Evolutionary conservation across 2,888 invertebrate genomes (phyloP).

Genomic region (Rhopalosiphum nymphaeae): DNA sequence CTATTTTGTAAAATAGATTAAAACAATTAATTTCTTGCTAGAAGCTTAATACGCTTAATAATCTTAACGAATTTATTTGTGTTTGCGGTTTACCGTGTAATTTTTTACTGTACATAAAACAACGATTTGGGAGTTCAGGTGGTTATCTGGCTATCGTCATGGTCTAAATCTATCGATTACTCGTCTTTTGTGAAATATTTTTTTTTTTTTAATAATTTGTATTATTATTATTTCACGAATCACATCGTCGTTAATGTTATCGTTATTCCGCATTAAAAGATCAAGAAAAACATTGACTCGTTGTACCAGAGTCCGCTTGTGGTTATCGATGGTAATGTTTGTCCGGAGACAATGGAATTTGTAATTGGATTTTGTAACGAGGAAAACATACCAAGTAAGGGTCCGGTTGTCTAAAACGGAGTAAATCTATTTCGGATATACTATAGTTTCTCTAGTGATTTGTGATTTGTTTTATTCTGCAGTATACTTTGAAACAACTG

Average conservation of each 20-base stretch:
- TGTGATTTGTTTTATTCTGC: slow-evolving; percentile 67
- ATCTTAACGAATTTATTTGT: neutral
- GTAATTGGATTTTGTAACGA: slow-evolving; percentile 76
- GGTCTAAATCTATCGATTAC: neutral
- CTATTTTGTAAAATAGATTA: neutral
- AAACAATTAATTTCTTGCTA: neutral
- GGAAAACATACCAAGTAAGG: slow-evolving; percentile 79
- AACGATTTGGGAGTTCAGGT: neutral
- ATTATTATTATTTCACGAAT: neutral
- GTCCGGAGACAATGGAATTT: slow-evolving; percentile 77
- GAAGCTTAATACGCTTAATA: neutral
- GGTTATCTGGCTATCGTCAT: neutral
- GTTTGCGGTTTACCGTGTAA: neutral
- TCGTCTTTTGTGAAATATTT: neutral
- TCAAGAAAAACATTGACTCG: slow-evolving; percentile 75
- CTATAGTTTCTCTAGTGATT: slow-evolving; percentile 10
- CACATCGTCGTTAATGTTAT: neutral
- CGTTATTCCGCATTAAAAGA: slow-evolving; percentile 70
- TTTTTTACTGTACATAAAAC: neutral
- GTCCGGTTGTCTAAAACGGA: neutral
- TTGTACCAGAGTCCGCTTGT: slow-evolving; percentile 80
- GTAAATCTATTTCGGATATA: slow-evolving; percentile 27
- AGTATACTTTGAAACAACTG: slow-evolving; percentile 94
- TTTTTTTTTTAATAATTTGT: neutral
- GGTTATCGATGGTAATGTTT: slow-evolving; percentile 87